Evolutionary conservation across 2,797 vertebrate genomes (phyloP).

Genomic region (Coluber constrictor): DNA sequence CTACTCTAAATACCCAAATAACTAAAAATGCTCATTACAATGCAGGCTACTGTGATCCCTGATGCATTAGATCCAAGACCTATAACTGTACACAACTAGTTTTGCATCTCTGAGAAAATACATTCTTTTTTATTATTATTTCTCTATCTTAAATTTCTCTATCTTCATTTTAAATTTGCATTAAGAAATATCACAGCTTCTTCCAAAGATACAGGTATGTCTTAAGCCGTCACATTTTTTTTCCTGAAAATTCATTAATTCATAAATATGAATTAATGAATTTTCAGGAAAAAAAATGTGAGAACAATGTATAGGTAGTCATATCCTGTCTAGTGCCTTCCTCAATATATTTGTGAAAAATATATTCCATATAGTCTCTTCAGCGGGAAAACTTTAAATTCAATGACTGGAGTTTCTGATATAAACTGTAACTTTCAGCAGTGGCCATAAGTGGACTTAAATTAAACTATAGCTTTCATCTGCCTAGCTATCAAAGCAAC

Average conservation of each 20-base stretch:
- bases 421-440: neutral
- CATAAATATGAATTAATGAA: no score
- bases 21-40: neutral
- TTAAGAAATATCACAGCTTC: neutral
- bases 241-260: neutral
- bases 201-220: neutral
- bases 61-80: neutral
- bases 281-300: no score
- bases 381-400: neutral
- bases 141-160: neutral
- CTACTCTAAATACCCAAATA: constrained; percentile 9
- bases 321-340: neutral
- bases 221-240: neutral
- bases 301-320: neutral
- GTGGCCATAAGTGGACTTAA: neutral
- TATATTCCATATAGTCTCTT: neutral
- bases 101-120: neutral
- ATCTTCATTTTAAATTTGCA: neutral
- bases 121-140: neutral
- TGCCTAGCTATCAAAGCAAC: neutral
- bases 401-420: neutral
- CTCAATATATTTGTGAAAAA: neutral
- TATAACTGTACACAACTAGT: neutral
- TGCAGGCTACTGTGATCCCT: neutral
- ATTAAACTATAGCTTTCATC: neutral